Conservation (phyloP, 2,797 vertebrate genomes). For the Eulemur mongoz region DNA sequence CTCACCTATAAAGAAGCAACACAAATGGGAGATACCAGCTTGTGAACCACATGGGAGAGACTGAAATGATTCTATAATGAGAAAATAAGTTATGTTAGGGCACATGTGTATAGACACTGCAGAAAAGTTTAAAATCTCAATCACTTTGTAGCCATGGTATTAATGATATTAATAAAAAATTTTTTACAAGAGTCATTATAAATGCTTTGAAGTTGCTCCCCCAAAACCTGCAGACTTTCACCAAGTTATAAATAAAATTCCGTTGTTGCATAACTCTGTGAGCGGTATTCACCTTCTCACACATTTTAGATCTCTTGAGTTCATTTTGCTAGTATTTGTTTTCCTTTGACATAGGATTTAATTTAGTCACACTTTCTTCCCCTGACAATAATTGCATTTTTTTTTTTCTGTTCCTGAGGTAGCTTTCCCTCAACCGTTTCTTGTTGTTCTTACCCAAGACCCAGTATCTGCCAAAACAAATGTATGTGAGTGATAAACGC, state of each 20-base stretch:
- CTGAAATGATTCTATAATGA: neutral
- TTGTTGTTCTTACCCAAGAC: slow-evolving; percentile 84
- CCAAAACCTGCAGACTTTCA: neutral
- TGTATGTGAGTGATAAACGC: slow-evolving; percentile 87
- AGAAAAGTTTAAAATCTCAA: neutral
- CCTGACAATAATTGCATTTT: slow-evolving; percentile 67
- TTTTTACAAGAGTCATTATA: neutral
- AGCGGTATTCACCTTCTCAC: neutral
- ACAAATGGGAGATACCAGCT: neutral
- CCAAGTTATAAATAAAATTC: neutral
- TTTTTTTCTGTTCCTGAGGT: neutral
- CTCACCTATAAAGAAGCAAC: neutral
- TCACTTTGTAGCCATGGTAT: neutral
- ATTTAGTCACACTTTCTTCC: slow-evolving; percentile 73
- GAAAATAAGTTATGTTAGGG: neutral
- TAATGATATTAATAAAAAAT: neutral
- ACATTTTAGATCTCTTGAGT: neutral
- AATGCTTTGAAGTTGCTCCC: neutral
- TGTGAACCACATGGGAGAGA: neutral
- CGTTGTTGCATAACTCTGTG: neutral
- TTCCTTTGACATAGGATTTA: slow-evolving; percentile 69
- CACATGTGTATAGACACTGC: neutral
- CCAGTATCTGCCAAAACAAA: slow-evolving; percentile 87
- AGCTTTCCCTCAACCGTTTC: slow-evolving; percentile 80
- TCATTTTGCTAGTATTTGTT: slow-evolving; percentile 60